Evolutionary conservation across 2,797 vertebrate species (phyloP), one percentile per base, ranked within the genome.

Genomic region (Micrastur ruficollis): DNA sequence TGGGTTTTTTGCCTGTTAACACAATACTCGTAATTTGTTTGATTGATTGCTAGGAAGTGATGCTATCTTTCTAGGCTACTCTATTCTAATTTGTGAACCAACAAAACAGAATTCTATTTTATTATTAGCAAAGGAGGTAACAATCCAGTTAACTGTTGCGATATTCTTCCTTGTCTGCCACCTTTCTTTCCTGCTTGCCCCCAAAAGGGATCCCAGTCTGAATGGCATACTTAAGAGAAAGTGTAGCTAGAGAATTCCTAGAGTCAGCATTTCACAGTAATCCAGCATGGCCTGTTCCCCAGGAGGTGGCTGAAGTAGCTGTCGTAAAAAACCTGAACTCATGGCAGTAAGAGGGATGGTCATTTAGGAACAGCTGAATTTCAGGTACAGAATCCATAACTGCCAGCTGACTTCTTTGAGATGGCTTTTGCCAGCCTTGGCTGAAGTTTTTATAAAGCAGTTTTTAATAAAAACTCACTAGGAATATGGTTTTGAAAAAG

Each of bases 401-500:
- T 70, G 19, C 14, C 55, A 79, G 8, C 26, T 5, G 40, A 75
- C 34, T 68, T 56, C 7, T n/a, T 26, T 84, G 47, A 70, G 55
- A 19, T 21, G 1, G 31, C 31, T 94, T 91, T 83, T 90, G 21
- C 53, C 68, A 86, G 32, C 36, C 38, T 38, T 82, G 38, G 36
- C 23, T 61, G 31, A 95, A 86, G 44, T 40, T 91, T 94, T 59
- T 50, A 42, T 53, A 47, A 86, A 67, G 63, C 19, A 70, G 15
- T 3, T 90, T 86, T 85, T 80, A 34, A 31, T 89, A 56, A 90
- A 84, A 88, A 44, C 49, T 93, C 26, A 21, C 34, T 47, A 19
- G 61, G 16, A 80, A 61, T 55, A 31, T 29, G 31, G 29, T 76
- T 92, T 59, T 94, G 70, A 73, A 96, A 88, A 72, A 81, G 76